Conservation (phyloP, 2,888 invertebrate genomes). For the Macrophya annulata region DNA sequence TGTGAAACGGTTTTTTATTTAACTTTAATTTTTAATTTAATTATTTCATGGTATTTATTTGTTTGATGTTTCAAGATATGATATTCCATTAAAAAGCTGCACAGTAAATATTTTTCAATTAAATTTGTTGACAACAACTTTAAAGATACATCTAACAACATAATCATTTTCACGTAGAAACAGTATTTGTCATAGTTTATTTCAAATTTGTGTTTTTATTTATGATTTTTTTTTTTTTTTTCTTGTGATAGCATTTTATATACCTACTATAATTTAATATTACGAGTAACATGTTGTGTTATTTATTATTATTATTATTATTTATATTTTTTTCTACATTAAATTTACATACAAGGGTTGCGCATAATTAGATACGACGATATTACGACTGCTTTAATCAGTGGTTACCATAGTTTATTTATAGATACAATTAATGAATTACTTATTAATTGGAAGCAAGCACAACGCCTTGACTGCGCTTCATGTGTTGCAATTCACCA, state of each 20-base stretch:
- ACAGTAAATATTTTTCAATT: neutral
- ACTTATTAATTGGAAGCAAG: constrained; percentile 66
- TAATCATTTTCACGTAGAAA: neutral
- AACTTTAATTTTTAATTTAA: neutral
- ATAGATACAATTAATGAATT: constrained; percentile 71
- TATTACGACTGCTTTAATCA: constrained; percentile 38
- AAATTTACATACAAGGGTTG: constrained; percentile 45
- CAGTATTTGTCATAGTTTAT: neutral
- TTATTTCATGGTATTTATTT: neutral
- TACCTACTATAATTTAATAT: constrained; percentile 28
- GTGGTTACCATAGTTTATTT: constrained; percentile 68
- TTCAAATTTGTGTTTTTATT: neutral
- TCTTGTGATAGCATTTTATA: constrained; percentile 1
- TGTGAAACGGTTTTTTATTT: neutral
- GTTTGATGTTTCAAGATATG: neutral
- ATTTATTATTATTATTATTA: neutral
- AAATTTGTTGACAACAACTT: constrained; percentile 3
- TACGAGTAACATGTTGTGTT: constrained; percentile 39
- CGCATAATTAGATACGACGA: constrained; percentile 42
- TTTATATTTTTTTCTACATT: neutral
- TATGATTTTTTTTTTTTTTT: neutral
- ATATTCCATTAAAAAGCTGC: constrained; percentile 21
- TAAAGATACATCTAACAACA: constrained; percentile 18
- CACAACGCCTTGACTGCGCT: constrained; percentile 61
- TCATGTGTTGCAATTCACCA: constrained; percentile 53